phyloP scores from a whole-genome alignment of 1,140 invertebrate species.

The Drosophila quadrilineata region DNA sequence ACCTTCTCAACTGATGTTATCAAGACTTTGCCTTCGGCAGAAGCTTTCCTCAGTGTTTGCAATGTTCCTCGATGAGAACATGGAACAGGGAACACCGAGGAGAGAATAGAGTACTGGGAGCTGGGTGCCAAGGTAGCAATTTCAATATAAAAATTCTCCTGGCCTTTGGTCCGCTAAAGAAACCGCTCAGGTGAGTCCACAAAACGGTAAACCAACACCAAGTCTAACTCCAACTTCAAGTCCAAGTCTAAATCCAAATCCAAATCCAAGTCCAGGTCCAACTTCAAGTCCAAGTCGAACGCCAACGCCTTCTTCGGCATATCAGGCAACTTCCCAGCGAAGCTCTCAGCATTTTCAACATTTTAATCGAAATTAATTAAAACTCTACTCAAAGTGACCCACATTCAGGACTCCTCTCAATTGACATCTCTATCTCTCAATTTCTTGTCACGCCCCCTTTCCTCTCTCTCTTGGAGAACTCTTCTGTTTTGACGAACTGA shows the following conservation, averaged over 20 bases:
- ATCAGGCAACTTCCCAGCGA: conserved; percentile 44
- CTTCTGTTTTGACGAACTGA: conserved; percentile 43
- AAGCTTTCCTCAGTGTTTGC: conserved; percentile 53
- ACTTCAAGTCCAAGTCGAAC: too few relatives aligned
- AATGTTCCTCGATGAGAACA: too few relatives aligned
- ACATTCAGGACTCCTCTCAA: conserved; percentile 38
- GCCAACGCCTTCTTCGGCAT: conserved; percentile 72
- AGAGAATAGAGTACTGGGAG: too few relatives aligned
- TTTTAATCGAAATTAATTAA: conserved; percentile 77
- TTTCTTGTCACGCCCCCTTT: background rate
- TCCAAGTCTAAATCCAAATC: too few relatives aligned
- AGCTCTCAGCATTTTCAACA: conserved; percentile 38
- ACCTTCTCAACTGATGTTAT: conserved; percentile 56
- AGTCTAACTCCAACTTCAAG: too few relatives aligned
- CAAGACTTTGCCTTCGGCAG: conserved; percentile 56
- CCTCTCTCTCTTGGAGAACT: background rate
- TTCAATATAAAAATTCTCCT: conserved; percentile 74
- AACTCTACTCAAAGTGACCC: conserved; percentile 52
- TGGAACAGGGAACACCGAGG: too few relatives aligned
- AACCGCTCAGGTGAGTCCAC: conserved; percentile 58
- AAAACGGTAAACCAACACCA: conserved; percentile 70
- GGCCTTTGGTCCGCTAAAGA: conserved; percentile 61
- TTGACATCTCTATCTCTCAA: conserved; percentile 55
- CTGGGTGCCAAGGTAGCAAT: conserved; percentile 74
- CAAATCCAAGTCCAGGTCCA: too few relatives aligned